Percentiles rank a stretch among this genome's conserved stretches.
Conservation (phyloP, 2,797 vertebrate genomes). For the Myiothlypis coronata region DNA sequence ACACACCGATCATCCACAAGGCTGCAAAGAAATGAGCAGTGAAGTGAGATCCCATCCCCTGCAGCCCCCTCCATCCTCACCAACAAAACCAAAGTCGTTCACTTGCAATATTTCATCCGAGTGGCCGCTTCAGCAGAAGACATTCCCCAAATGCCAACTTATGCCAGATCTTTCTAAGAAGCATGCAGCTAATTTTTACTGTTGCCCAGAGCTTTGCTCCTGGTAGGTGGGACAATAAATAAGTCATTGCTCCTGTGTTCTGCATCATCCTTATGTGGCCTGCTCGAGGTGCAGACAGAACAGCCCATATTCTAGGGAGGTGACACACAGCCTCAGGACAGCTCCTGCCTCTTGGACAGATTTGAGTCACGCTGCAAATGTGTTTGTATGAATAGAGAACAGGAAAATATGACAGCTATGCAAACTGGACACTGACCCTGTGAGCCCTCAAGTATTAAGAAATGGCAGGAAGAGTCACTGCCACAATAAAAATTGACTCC, state of each 20-base stretch:
- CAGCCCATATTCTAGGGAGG: slow-evolving; percentile 66
- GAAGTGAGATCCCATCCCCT: background rate
- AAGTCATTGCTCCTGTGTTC: slow-evolving; percentile 45
- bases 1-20: slow-evolving; percentile 98
- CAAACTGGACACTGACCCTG: background rate
- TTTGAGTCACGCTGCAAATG: background rate
- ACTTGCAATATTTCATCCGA: background rate
- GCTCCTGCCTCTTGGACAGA: slow-evolving; percentile 65
- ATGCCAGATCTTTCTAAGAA: slow-evolving; percentile 42
- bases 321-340: slow-evolving; percentile 42
- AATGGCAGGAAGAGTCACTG: background rate
- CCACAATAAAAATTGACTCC: background rate
- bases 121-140: slow-evolving; percentile 46
- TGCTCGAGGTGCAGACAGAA: slow-evolving; percentile 56
- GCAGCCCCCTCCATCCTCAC: background rate
- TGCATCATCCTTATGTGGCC: slow-evolving; percentile 39
- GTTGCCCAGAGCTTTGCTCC: slow-evolving; percentile 58
- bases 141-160: slow-evolving; percentile 56
- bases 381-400: background rate
- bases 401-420: background rate
- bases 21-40: slow-evolving; percentile 73
- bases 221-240: slow-evolving; percentile 40
- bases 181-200: slow-evolving; percentile 49
- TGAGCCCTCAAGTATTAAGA: background rate
- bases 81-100: background rate